Conservation (phyloP, 2,113 vertebrate species). For the Phaethornis superciliosus region DNA sequence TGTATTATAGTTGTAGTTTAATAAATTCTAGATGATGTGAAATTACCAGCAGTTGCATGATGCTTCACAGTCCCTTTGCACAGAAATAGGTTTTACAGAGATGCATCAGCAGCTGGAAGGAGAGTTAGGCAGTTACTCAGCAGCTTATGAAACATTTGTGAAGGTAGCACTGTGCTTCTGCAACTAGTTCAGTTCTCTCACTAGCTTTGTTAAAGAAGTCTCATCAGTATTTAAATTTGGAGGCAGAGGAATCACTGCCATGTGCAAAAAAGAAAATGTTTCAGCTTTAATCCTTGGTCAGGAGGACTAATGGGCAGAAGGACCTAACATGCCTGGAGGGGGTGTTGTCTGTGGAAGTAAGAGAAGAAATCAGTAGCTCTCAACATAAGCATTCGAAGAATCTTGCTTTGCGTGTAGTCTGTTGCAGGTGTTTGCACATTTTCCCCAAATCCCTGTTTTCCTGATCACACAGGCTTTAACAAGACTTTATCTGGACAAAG, state of each 20-base stretch:
- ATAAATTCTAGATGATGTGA: neutral
- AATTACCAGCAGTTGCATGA: neutral
- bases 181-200: neutral
- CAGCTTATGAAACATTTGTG: neutral
- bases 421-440: neutral
- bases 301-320: neutral
- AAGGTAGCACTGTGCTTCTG: neutral
- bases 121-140: neutral
- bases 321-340: neutral
- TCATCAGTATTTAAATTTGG: neutral
- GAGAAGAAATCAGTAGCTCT: neutral
- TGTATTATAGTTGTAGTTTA: neutral
- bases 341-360: neutral
- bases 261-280: neutral
- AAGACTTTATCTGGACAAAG: constrained; percentile 92
- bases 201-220: neutral
- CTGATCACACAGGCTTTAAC: constrained; percentile 81
- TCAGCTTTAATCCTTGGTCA: neutral
- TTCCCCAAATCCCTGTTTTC: neutral
- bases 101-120: neutral
- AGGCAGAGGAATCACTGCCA: neutral
- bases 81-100: no score
- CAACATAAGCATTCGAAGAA: neutral
- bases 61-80: neutral
- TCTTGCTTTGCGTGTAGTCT: neutral